These are phyloP conservation scores for Tiphia femorata DNA, from an alignment of 2,888 invertebrate species.

Conservation along the genomic window DNA sequence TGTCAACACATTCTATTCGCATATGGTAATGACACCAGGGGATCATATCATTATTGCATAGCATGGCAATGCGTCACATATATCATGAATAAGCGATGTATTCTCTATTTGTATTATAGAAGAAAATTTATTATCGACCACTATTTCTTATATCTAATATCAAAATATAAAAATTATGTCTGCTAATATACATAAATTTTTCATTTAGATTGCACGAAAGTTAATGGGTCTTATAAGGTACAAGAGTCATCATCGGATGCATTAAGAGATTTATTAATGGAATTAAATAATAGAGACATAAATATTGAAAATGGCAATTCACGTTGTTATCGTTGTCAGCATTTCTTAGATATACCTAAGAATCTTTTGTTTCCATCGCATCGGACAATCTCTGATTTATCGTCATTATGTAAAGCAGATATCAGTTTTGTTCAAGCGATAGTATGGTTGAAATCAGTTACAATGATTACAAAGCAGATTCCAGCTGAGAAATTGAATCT, in stretches of 20 bases:
- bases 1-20: neutral
- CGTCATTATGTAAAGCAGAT: constrained; percentile 21
- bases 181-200: neutral
- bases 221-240: too few relatives aligned
- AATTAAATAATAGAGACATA: too few relatives aligned
- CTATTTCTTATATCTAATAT: neutral
- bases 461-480: constrained; percentile 15
- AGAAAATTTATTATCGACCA: neutral
- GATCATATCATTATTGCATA: too few relatives aligned
- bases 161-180: neutral
- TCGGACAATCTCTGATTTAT: neutral
- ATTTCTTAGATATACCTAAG: constrained; percentile 16
- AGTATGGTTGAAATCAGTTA: constrained; percentile 35
- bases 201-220: neutral
- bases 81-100: neutral
- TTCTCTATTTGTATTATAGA: neutral
- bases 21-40: too few relatives aligned
- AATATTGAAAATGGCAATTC: neutral
- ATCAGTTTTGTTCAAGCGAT: constrained; percentile 41
- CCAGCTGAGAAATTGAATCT: constrained; percentile 20
- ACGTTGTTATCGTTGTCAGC: constrained; percentile 23
- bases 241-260: neutral
- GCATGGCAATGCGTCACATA: too few relatives aligned
- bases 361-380: neutral
- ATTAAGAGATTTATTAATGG: constrained; percentile 12